These are phyloP conservation scores for Bombus pascuorum DNA, from an alignment of 1,140 invertebrate genomes.

Conservation along the genomic window DNA sequence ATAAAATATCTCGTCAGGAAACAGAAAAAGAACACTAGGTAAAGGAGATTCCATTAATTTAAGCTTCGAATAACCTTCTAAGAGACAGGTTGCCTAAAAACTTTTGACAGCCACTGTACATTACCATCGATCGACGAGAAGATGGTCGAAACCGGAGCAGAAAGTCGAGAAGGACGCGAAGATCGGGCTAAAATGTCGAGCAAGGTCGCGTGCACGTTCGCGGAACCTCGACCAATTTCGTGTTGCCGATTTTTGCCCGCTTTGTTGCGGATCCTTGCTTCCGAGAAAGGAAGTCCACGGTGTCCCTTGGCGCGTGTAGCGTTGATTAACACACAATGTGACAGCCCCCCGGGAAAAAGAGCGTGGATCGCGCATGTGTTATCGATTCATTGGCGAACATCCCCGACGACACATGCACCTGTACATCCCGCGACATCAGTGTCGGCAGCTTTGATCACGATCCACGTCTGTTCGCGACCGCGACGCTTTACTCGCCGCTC, in stretches of 20 bases:
- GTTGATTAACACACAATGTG: conserved; percentile 68
- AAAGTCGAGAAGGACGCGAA: not conserved
- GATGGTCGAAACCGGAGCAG: not conserved
- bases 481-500: too few relatives aligned
- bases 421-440: conserved; percentile 7
- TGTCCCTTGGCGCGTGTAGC: conserved; percentile 50
- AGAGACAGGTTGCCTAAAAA: not conserved
- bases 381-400: conserved; percentile 47
- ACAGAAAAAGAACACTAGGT: too few relatives aligned
- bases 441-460: conserved; percentile 32
- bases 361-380: conserved; percentile 46
- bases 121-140: not conserved
- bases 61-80: not conserved
- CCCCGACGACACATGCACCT: conserved; percentile 38
- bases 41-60: not conserved
- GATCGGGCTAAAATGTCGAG: conserved; percentile 32
- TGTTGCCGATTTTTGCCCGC: conserved; percentile 32
- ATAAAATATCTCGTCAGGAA: not conserved
- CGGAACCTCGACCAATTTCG: conserved; percentile 31
- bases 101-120: not conserved
- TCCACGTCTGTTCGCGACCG: not conserved
- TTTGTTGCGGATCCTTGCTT: conserved; percentile 37
- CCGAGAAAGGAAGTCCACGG: conserved; percentile 44
- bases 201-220: conserved; percentile 36
- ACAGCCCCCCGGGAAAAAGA: conserved; percentile 33